Evolutionary conservation across 2,888 invertebrate species (phyloP), one percentile per base, ranked within the genome.

Genomic region (Caenorhabditis wallacei): DNA sequence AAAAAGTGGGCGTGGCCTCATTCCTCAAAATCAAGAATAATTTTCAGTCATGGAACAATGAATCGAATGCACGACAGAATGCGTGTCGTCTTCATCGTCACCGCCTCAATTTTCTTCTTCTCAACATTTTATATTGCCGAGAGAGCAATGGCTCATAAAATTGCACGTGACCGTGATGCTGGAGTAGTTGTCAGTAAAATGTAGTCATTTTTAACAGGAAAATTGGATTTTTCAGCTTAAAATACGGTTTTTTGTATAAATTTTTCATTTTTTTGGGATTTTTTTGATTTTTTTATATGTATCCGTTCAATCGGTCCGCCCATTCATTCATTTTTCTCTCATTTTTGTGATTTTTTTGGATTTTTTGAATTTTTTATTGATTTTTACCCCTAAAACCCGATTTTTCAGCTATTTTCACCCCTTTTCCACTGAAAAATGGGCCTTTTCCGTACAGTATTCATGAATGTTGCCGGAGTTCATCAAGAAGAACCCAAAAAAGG

Each of bases 21-120:
- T 30, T 30, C 8, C 8, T 30, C 18, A 16, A 13, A 51, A 51
- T 18, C 26, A 4, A 3, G n/a, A n/a, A 8, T 7, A 13, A 61
- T 22, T 80, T 85, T 40, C 80, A 87, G 88, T 30, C 53, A 85
- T 64, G 87, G 87, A 43, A 89, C 89, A 66, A 89, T 90, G 88
- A 85, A 89, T 68, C 82, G 89, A 26, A 89, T 90, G 88, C 89
- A 89, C 84, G 89, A 90, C 69, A 82, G 90, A 16, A 83, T 87
- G 80, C 85, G 90, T 24, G 90, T 88, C 11, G 80, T 90, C 18
- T 88, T 87, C 84, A 88, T 89, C 63, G 80, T 90, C 43, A 78
- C 70, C 26, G 89, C 86, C n/a, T 75, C 74, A 10, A 26, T 78
- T 59, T 57, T 84, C 57, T 87, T 88, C 75, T 89, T 89, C 84